phyloP scores from a whole-genome alignment of 1,140 invertebrate species.

The Diorhabda carinulata region DNA sequence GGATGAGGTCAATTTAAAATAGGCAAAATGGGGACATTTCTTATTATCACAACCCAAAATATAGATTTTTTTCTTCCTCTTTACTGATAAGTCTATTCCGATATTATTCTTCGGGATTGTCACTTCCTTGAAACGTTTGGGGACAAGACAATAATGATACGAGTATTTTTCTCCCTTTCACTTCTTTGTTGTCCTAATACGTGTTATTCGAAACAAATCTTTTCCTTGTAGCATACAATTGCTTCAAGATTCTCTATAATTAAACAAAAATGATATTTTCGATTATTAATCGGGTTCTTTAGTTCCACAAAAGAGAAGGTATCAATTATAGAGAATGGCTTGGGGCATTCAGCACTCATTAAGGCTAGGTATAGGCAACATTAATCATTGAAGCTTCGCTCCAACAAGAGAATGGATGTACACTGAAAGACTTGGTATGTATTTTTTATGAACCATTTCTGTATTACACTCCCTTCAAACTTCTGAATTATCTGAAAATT shows the following conservation, averaged over 20 bases:
- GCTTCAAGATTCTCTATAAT: neutral
- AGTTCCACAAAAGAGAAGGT: neutral
- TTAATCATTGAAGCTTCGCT: neutral
- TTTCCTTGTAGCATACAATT: neutral
- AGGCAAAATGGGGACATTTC: too few species aligned
- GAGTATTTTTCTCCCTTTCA: neutral
- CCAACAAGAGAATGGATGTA: neutral
- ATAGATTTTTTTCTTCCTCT: too few species aligned
- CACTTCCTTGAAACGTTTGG: too few species aligned
- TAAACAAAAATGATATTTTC: neutral
- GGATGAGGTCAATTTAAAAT: too few species aligned
- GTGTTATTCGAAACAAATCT: neutral
- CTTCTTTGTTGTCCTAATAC: neutral
- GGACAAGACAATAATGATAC: neutral
- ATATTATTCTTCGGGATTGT: too few species aligned
- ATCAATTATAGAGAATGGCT: neutral
- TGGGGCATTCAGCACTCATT: neutral
- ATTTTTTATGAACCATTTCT: too few species aligned
- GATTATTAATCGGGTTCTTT: conserved; percentile 1
- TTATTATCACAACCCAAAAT: too few species aligned
- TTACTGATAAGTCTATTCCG: too few species aligned
- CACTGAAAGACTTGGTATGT: neutral
- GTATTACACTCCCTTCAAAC: too few species aligned
- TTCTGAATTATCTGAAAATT: too few species aligned
- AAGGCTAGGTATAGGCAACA: neutral